Percentiles rank a stretch among this genome's conserved stretches.
Evolutionary conservation across 2,113 vertebrate genomes (phyloP).

Genomic region (Antechinus flavipes): DNA sequence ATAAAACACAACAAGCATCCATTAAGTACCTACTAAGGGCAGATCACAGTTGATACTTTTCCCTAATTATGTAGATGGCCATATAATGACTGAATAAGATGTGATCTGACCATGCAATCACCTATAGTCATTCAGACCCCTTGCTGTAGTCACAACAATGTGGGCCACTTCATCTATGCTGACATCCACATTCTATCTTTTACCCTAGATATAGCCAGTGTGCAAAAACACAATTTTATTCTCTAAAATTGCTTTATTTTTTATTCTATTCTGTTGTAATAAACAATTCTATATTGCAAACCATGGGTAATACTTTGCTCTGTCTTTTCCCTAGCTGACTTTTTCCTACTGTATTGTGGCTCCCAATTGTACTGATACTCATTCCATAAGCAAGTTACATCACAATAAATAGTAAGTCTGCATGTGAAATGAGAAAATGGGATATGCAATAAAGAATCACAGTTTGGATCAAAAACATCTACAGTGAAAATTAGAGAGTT

Average conservation of each 20-base stretch:
- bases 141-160: not conserved
- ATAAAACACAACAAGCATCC: not conserved
- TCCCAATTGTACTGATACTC: conserved; percentile 49
- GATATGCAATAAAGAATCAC: conserved; percentile 21
- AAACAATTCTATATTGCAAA: conserved; percentile 62
- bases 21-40: not conserved
- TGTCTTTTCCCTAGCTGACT: conserved; percentile 62
- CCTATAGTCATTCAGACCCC: conserved; percentile 12
- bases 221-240: conserved; percentile 52
- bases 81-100: not conserved
- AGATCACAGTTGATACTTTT: not conserved
- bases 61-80: not conserved
- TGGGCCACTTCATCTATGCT: conserved; percentile 29
- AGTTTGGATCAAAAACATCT: conserved; percentile 46
- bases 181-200: conserved; percentile 48
- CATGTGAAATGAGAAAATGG: conserved; percentile 65
- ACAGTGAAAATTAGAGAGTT: conserved; percentile 48
- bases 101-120: not conserved
- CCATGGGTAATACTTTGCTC: conserved; percentile 61
- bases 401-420: conserved; percentile 71
- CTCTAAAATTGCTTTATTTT: conserved; percentile 66
- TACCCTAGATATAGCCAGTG: conserved; percentile 44
- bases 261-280: conserved; percentile 65
- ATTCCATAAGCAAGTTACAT: conserved; percentile 67
- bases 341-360: conserved; percentile 58